These are phyloP conservation scores for Trichacis sp. DNA, from an alignment of 2,888 invertebrate genomes.

Conservation along the genomic window DNA sequence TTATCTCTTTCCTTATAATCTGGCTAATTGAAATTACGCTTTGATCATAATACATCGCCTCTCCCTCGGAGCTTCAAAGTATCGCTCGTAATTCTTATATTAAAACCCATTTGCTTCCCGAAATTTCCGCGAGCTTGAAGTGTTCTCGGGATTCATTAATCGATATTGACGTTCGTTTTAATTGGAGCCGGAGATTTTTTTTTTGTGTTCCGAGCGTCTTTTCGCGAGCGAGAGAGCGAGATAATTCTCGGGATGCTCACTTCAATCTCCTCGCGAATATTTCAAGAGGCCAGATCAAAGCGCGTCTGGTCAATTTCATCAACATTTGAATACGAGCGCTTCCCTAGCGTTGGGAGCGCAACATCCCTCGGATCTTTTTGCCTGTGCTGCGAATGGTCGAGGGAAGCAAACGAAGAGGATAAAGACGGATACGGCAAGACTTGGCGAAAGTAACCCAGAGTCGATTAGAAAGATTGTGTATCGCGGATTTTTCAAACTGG, in stretches of 20 bases:
- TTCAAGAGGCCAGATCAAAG: slow-evolving; percentile 69
- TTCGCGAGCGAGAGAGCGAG: slow-evolving; percentile 35
- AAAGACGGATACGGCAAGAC: slow-evolving; percentile 33
- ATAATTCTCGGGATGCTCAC: slow-evolving; percentile 66
- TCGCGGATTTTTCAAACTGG: too few species aligned
- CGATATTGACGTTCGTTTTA: slow-evolving; percentile 16
- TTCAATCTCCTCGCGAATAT: slow-evolving; percentile 68
- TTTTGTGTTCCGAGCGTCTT: too few species aligned
- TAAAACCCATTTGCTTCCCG: neutral
- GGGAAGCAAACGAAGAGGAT: slow-evolving; percentile 24
- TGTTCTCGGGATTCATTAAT: slow-evolving; percentile 31
- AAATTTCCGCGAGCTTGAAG: neutral
- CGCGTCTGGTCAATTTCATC: slow-evolving; percentile 69
- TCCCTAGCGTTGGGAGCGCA: slow-evolving; percentile 39
- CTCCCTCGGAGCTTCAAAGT: slow-evolving; percentile 11
- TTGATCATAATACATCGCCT: slow-evolving; percentile 62
- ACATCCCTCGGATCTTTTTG: slow-evolving; percentile 49
- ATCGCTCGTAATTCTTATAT: slow-evolving; percentile 36
- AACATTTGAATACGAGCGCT: slow-evolving; percentile 66
- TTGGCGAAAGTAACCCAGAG: slow-evolving; percentile 54
- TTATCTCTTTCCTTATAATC: slow-evolving; percentile 68
- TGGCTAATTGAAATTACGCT: slow-evolving; percentile 69
- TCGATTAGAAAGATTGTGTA: neutral
- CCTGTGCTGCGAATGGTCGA: slow-evolving; percentile 16
- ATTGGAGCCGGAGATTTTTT: slow-evolving; percentile 22